Evolutionary conservation across 2,888 invertebrate species (phyloP).

Genomic region (Sympetrum striolatum): DNA sequence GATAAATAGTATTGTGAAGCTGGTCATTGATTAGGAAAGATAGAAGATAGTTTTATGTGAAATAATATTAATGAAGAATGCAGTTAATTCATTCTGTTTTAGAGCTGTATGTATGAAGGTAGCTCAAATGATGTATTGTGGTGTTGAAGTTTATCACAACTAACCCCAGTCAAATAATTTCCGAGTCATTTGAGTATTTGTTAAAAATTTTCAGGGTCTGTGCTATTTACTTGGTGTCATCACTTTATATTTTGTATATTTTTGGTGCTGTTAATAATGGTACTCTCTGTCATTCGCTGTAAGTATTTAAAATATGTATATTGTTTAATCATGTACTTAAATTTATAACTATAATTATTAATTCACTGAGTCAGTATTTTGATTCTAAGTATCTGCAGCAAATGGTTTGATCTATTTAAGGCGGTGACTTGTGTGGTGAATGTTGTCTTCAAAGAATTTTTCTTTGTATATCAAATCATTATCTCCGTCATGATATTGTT

Average conservation of each 20-base stretch:
- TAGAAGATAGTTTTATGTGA: not conserved
- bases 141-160: not conserved
- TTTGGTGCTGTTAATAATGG: constrained; percentile 16
- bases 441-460: not conserved
- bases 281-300: not conserved
- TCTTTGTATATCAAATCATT: not conserved
- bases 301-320: constrained; percentile 1
- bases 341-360: not conserved
- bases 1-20: not conserved
- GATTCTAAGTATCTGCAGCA: not conserved
- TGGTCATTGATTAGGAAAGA: not conserved
- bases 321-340: not conserved
- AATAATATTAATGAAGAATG: not conserved
- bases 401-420: not conserved
- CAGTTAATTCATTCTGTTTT: not conserved
- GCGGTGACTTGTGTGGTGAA: not conserved
- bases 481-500: not conserved
- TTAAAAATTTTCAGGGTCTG: not conserved
- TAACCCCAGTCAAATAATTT: not conserved
- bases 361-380: not conserved
- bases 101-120: not conserved
- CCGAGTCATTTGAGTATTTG: constrained; percentile 18
- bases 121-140: not conserved
- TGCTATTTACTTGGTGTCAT: constrained; percentile 29
- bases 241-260: not conserved